Conservation (phyloP, 2,113 vertebrate genomes). For the Ibidorhyncha struthersii region DNA sequence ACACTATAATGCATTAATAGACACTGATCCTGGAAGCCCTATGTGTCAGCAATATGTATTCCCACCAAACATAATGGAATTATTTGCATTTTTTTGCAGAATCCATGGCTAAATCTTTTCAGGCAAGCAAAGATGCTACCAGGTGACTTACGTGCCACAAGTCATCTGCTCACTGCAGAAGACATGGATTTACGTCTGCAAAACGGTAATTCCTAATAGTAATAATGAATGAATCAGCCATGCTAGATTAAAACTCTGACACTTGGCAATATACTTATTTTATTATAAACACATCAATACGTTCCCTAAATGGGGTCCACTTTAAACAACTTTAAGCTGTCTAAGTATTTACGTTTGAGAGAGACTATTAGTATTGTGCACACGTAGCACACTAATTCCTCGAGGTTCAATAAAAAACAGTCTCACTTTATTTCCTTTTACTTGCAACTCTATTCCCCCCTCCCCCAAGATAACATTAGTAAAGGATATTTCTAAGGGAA, state of each 20-base stretch:
- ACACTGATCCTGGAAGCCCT: not conserved
- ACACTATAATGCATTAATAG: not conserved
- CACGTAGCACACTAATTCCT: not conserved
- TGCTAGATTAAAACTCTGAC: not conserved
- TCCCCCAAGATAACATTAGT: not conserved
- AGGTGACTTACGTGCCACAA: not conserved
- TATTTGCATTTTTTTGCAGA: not conserved
- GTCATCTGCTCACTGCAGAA: not conserved
- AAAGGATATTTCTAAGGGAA: not conserved
- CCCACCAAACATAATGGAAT: not conserved
- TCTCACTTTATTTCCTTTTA: not conserved
- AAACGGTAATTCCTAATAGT: not conserved
- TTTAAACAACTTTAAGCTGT: not conserved
- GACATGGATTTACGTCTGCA: not conserved
- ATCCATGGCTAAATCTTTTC: not conserved
- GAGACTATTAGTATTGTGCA: not conserved
- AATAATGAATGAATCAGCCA: not conserved
- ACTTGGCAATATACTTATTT: not conserved
- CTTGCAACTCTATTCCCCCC: not conserved
- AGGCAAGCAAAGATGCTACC: not conserved
- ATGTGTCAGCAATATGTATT: not conserved
- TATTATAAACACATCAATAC: not conserved
- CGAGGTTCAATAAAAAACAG: not conserved
- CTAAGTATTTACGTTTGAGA: not conserved
- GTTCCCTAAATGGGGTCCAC: not conserved